Evolutionary conservation across 1,140 invertebrate species (phyloP).

Genomic region (Drosophila pseudoobscura): DNA sequence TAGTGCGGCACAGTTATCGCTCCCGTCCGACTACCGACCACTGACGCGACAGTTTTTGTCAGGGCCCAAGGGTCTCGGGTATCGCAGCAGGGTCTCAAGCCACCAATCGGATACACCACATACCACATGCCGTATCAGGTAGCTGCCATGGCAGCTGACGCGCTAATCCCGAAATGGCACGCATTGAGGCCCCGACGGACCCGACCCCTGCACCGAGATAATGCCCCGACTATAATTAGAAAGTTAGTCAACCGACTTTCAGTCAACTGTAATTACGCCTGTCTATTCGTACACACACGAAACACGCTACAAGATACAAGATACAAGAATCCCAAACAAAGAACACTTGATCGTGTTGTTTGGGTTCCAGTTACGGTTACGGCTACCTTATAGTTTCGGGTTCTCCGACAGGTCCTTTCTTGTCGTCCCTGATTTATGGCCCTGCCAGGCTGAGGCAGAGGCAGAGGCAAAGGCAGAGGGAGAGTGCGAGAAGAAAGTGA

Average conservation of each 20-base stretch:
- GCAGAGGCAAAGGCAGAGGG: background rate
- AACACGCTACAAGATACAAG: background rate
- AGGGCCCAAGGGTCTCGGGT: conserved; percentile 1
- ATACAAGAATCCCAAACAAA: conserved; percentile 39
- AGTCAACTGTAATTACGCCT: conserved; percentile 53
- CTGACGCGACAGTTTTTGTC: conserved; percentile 64
- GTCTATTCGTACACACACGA: conserved; percentile 14
- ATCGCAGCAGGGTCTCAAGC: background rate
- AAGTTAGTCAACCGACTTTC: conserved; percentile 58
- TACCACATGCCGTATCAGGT: conserved; percentile 28
- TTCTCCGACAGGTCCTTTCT: conserved; percentile 19
- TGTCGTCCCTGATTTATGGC: conserved; percentile 39
- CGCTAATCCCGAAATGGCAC: conserved; percentile 67
- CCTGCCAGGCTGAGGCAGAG: background rate
- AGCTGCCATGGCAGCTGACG: conserved; percentile 24
- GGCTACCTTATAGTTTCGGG: background rate
- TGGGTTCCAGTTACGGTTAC: conserved; percentile 23
- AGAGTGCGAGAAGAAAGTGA: conserved; percentile 31
- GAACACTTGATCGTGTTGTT: conserved; percentile 32
- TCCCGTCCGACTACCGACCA: conserved; percentile 4
- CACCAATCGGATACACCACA: conserved; percentile 17
- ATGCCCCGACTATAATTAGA: conserved; percentile 51
- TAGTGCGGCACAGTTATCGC: conserved; percentile 30
- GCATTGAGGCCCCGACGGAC: conserved; percentile 38
- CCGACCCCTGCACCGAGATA: conserved; percentile 8